Evolutionary conservation across 2,113 vertebrate genomes (phyloP).

Genomic region (Esox niger): DNA sequence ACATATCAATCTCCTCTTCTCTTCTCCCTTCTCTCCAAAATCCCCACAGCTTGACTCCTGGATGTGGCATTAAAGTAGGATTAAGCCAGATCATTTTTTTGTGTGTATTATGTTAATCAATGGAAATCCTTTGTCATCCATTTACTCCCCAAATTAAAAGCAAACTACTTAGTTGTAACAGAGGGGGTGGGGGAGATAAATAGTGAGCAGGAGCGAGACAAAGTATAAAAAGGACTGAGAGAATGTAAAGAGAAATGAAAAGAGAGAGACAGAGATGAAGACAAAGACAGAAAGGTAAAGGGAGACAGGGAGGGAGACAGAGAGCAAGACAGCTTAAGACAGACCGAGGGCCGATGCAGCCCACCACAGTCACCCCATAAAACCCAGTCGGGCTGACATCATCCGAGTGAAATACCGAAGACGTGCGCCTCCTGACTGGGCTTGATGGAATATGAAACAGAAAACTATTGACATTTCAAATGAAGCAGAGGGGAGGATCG

Average conservation of each 20-base stretch:
- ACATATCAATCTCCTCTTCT: not conserved
- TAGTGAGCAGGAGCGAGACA: too few species aligned
- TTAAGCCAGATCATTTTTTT: slow-evolving; percentile 7
- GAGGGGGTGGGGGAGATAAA: not conserved
- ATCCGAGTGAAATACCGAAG: too few species aligned
- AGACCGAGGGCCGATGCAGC: not conserved
- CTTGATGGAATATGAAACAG: too few species aligned
- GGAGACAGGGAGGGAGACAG: not conserved
- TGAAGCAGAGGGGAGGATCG: too few species aligned
- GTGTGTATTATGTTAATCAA: not conserved
- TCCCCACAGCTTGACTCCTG: not conserved
- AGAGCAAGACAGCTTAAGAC: too few species aligned
- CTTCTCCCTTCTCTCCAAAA: not conserved
- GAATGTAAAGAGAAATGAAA: too few species aligned
- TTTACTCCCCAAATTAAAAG: slow-evolving; percentile 13
- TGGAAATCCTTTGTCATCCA: not conserved
- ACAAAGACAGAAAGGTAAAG: not conserved
- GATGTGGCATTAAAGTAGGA: not conserved
- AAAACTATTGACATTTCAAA: too few species aligned
- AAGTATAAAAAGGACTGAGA: too few species aligned
- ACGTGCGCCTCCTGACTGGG: too few species aligned
- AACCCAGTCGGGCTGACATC: too few species aligned
- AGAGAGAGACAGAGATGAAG: too few species aligned
- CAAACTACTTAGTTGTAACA: not conserved
- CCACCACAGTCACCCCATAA: not conserved